These are phyloP conservation scores for Ctenoplectra terminalis DNA, from an alignment of 1,140 invertebrate species.

Conservation along the genomic window DNA sequence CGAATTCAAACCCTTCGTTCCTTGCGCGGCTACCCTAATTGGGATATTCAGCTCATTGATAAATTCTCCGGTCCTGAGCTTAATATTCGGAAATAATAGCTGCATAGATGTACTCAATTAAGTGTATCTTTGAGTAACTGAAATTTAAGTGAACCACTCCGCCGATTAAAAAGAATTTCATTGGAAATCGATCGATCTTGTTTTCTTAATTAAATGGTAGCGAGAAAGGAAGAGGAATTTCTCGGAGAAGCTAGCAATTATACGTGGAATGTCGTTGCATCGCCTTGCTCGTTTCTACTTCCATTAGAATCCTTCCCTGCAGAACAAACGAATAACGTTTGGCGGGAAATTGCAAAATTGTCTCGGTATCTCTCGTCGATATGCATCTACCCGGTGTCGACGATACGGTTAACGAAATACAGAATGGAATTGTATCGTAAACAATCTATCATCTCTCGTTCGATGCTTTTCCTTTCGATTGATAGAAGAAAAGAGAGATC, in stretches of 20 bases:
- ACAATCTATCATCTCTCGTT: neutral
- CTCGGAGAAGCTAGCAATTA: neutral
- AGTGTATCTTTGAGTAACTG: neutral
- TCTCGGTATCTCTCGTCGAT: conserved; percentile 2
- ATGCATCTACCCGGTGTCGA: conserved; percentile 18
- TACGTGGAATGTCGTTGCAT: neutral
- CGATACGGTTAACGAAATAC: neutral
- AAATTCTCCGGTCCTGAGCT: neutral
- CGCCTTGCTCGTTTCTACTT: neutral
- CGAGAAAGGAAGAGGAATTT: neutral
- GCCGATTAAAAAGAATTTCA: neutral
- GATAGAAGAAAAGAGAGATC: neutral
- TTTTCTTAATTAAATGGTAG: neutral
- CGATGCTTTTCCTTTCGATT: neutral
- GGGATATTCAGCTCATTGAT: neutral
- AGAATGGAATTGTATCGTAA: conserved; percentile 3
- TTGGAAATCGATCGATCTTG: neutral
- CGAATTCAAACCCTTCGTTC: neutral
- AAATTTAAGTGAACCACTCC: conserved; percentile 2
- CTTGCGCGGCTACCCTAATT: neutral
- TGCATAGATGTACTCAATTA: neutral
- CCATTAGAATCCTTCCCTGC: conserved; percentile 15
- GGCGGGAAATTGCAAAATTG: conserved; percentile 28
- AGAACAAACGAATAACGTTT: conserved; percentile 12
- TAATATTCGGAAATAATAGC: conserved; percentile 18